A percentile compares a stretch with the other conserved stretches of the same genome.
These are phyloP conservation scores for Poecilobothrus nobilitatus DNA, from an alignment of 2,888 invertebrate species.

Conservation along the genomic window DNA sequence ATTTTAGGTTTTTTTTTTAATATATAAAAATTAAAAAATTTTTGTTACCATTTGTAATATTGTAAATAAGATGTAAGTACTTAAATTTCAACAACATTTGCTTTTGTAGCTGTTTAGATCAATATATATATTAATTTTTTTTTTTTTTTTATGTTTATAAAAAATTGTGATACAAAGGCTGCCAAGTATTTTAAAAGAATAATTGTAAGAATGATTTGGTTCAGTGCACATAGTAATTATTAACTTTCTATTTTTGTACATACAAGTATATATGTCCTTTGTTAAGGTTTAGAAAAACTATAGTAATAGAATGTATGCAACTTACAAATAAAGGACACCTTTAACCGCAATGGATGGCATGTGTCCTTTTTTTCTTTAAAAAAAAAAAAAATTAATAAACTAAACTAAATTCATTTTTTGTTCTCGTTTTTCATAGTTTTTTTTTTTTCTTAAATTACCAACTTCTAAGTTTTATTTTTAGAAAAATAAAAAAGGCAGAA, in stretches of 20 bases:
- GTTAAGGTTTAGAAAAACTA: neutral
- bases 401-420: neutral
- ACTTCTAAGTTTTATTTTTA: neutral
- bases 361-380: neutral
- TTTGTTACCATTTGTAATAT: no score
- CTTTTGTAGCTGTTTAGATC: no score
- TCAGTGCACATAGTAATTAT: neutral
- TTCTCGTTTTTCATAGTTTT: no score
- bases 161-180: no score
- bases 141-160: no score
- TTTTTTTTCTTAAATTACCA: neutral
- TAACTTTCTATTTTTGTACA: neutral
- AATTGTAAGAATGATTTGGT: neutral
- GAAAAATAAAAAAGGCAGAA: neutral
- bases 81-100: no score
- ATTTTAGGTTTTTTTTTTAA: no score
- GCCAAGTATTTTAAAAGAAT: no score
- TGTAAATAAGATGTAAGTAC: no score
- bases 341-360: neutral
- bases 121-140: no score
- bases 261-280: neutral
- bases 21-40: no score
- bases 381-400: no score
- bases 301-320: neutral
- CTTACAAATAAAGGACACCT: neutral